Base-by-base conservation (phyloP, 1,140 invertebrate species). In the Pteromalus puparum region DNA sequence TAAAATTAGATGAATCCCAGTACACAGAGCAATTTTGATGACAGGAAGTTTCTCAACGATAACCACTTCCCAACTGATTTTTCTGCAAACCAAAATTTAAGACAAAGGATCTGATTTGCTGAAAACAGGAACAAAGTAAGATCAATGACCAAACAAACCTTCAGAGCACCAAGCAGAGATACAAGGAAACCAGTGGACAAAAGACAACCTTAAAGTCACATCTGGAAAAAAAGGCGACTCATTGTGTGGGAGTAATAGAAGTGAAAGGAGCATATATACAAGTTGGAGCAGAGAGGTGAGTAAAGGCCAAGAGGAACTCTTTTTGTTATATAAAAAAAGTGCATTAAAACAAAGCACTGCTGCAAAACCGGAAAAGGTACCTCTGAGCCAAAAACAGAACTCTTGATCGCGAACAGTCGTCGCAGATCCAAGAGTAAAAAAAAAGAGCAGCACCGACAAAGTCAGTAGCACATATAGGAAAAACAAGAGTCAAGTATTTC, bases 101-200 rank as follows among this genome's bases (percentile, higher is more conserved):
- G 53, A 61, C 53, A 61, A 61, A 61, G 18, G 21, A 61, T 61
- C 18, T 18, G 21, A 61, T n/a, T 61, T 21, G 53, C 53, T 61
- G 21, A n/a, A n/a, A 61, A n/a, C 53, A n/a, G 7, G 53, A 61
- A 61, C 53, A 61, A n/a, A 61, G 53, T 61, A 61, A 61, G 53
- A 61, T n/a, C 21, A 61, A 61, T 61, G 53, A 61, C 53, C 53
- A 61, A 61, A 61, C 53, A 61, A 61, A 61, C 53, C 53, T 61
- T 0, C 3, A 61, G 53, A 61, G 53, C 53, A 61, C 21, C 53
- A 61, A 61, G 18, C 18, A 61, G 53, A 61, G 53, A 61, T 21
- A 61, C 53, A 61, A 61, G 53, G 53, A 61, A n/a, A 61, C 5
- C 21, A 7, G 2, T n/a, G 53, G 53, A 61, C 53, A 61, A 61